A percentile compares a stretch with the other conserved stretches of the same genome.
Conservation (phyloP, 2,888 invertebrate genomes). For the Idaea biselata region DNA sequence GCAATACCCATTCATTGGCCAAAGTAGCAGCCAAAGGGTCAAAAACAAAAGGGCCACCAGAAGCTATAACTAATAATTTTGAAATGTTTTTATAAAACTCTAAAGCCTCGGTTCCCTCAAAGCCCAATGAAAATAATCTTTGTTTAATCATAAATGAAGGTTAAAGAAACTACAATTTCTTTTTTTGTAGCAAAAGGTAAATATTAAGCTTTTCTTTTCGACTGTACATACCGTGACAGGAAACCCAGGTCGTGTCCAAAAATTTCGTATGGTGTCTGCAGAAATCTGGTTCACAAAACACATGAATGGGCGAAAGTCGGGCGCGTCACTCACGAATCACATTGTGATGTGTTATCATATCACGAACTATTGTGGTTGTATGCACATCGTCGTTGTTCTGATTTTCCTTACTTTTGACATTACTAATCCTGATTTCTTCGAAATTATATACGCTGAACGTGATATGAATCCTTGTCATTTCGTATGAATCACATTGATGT, state of each 20-base stretch:
- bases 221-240: slow-evolving; percentile 5
- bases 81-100: too few relatives aligned
- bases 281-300: slow-evolving; percentile 29
- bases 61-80: too few relatives aligned
- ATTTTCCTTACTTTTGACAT: background rate
- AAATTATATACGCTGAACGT: background rate
- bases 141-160: too few relatives aligned
- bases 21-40: too few relatives aligned
- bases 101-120: too few relatives aligned
- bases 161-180: too few relatives aligned
- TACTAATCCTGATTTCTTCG: background rate
- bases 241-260: slow-evolving; percentile 17
- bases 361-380: slow-evolving; percentile 40
- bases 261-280: slow-evolving; percentile 1
- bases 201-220: background rate
- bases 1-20: too few relatives aligned
- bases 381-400: slow-evolving; percentile 36
- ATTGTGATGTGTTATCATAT: slow-evolving; percentile 41
- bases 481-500: background rate
- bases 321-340: slow-evolving; percentile 55
- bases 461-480: background rate
- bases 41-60: too few relatives aligned
- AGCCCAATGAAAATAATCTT: too few relatives aligned
- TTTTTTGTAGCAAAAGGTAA: background rate
- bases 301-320: slow-evolving; percentile 65